These are phyloP conservation scores for Gobio occitaniae DNA, from an alignment of 2,797 vertebrate genomes.

Conservation along the genomic window DNA sequence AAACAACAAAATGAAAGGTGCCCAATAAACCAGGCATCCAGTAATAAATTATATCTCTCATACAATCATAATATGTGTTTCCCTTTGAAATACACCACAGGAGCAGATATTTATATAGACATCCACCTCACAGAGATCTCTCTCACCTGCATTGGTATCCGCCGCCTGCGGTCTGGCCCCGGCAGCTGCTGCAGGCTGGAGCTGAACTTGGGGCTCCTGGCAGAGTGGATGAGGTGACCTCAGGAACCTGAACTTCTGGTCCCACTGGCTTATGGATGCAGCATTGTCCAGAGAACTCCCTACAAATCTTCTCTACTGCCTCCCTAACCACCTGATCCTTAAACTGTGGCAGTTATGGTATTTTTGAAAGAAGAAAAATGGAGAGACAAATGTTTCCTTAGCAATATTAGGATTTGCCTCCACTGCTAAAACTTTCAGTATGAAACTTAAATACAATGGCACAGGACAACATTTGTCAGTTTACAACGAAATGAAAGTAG, in stretches of 20 bases:
- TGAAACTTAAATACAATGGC: not conserved
- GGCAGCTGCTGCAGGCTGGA: conserved; percentile 87
- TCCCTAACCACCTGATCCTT: conserved; percentile 94
- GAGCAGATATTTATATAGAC: not conserved
- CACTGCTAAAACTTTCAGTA: not conserved
- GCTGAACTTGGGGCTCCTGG: conserved; percentile 83
- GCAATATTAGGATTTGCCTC: not conserved
- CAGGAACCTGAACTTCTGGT: conserved; percentile 72
- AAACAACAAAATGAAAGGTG: not conserved
- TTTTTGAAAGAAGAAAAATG: not conserved
- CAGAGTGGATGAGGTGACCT: conserved; percentile 73
- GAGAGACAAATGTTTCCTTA: not conserved
- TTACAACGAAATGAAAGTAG: not conserved
- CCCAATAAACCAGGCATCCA: not conserved
- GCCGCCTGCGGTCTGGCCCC: conserved; percentile 84
- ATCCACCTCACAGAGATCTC: not conserved
- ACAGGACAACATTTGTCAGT: not conserved
- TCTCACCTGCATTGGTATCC: conserved; percentile 95
- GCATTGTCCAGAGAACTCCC: conserved; percentile 89
- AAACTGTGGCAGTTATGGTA: conserved; percentile 77
- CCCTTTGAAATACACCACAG: not conserved
- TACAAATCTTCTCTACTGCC: conserved; percentile 92
- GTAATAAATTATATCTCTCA: not conserved
- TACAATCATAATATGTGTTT: not conserved
- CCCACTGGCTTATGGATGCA: conserved; percentile 80